Percentiles rank a stretch among this genome's conserved stretches.
Conservation (phyloP, 1,140 invertebrate genomes). For the Drosophila ficusphila region DNA sequence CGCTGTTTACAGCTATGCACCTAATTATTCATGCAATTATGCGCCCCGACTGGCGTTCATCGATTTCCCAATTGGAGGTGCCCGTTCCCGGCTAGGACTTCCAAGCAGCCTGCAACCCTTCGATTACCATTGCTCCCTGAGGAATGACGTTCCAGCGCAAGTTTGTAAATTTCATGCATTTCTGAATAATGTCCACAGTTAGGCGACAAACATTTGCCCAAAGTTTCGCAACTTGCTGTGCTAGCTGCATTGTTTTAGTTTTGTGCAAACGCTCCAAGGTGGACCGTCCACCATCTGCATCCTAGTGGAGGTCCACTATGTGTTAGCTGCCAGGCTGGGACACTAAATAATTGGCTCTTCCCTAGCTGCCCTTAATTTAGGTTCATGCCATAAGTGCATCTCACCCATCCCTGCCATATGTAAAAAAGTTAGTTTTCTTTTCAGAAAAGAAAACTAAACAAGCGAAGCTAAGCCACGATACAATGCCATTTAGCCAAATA, state of each 20-base stretch:
- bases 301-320: conserved; percentile 32
- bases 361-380: conserved; percentile 15
- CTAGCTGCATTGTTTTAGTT: conserved; percentile 25
- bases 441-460: background rate
- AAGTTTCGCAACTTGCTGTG: conserved; percentile 38
- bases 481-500: no score
- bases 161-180: conserved; percentile 76
- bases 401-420: background rate
- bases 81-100: background rate
- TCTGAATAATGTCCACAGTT: conserved; percentile 74
- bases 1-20: conserved; percentile 35
- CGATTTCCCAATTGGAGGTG: conserved; percentile 29
- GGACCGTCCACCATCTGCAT: conserved; percentile 29
- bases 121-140: background rate
- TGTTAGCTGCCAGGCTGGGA: conserved; percentile 7
- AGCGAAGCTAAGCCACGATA: no score
- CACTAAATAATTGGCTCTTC: conserved; percentile 42
- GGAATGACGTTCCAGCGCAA: conserved; percentile 26
- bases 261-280: conserved; percentile 5
- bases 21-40: conserved; percentile 72
- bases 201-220: conserved; percentile 64
- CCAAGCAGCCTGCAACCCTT: background rate
- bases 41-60: conserved; percentile 18
- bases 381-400: conserved; percentile 12
- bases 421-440: background rate